Evolutionary conservation across 2,888 invertebrate species (phyloP), one percentile per base, ranked within the genome.

Genomic region (Spialia ferax): DNA sequence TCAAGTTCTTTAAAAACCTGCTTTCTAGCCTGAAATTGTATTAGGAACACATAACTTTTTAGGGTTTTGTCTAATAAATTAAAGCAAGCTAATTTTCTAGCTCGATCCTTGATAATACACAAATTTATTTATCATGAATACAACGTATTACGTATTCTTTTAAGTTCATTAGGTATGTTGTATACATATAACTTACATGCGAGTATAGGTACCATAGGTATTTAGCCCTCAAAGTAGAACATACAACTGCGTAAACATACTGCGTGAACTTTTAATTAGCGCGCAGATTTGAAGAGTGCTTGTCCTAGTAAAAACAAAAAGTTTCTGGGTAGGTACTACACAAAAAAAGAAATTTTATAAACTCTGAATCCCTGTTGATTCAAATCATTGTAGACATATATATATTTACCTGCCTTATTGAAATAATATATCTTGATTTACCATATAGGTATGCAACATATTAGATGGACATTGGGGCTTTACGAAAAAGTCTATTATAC

Each of bases 221-320:
- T 20, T 65, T 50, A 65, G 59, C 59, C 26, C 57, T 59, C 52
- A 65, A 59, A 50, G 65, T 66, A 54, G 42, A 60, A 45, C 59
- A 60, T 60, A 59, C 50, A 60, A 20, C 59, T 20, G 29, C 59
- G 65, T 10, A 52, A 60, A 60, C 57, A 66, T 67, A 61, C 61
- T 55, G 66, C 66, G 60, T 66, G 45, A 67, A 67, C 45, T 67
- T 67, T 67, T 67, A 67, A 67, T 67, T 67, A 67, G 61, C 60
- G 66, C 66, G 66, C 61, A 60, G 66, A 61, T 55, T 62, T 61
- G 48, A 67, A 67, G 55, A 55, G 61, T 56, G 61, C 61, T 67
- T 67, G 61, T 67, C 67, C 61, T 55, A 67, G 67, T 67, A 67
- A 67, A 66, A 48, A 61, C 67, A 67, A 67, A 61, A 67, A 61